A percentile compares a stretch with the other conserved stretches of the same genome.
These are phyloP conservation scores for Dione vanillae DNA, from an alignment of 2,888 invertebrate species.

Conservation along the genomic window DNA sequence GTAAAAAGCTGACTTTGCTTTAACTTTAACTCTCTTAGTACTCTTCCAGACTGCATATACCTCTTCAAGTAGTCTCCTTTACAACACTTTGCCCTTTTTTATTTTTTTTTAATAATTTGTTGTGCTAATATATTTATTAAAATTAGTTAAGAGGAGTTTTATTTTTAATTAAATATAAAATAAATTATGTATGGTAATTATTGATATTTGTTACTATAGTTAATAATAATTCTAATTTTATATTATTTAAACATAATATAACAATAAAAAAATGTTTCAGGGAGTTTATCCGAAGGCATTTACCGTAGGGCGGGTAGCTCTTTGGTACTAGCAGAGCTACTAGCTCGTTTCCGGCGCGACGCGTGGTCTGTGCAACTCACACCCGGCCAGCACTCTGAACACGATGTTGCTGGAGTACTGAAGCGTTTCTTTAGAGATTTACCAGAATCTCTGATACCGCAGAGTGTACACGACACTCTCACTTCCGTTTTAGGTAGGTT, in stretches of 20 bases:
- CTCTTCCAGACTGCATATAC: too few species aligned
- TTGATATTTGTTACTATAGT: too few species aligned
- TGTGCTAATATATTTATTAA: too few species aligned
- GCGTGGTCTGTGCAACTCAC: slow-evolving; percentile 94
- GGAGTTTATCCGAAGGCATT: slow-evolving; percentile 93
- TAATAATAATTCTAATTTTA: too few species aligned
- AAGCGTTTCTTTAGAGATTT: slow-evolving; percentile 96
- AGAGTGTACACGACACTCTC: slow-evolving; percentile 87
- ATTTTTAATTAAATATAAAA: too few species aligned
- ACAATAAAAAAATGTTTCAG: slow-evolving; percentile 62
- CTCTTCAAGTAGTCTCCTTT: too few species aligned
- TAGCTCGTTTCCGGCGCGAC: slow-evolving; percentile 90
- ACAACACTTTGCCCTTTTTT: too few species aligned
- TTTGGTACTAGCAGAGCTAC: slow-evolving; percentile 88
- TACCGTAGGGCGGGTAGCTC: slow-evolving; percentile 93
- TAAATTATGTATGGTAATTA: too few species aligned
- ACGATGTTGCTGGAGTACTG: slow-evolving; percentile 94
- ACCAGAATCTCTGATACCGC: slow-evolving; percentile 92
- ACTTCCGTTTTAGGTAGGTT: slow-evolving; percentile 86
- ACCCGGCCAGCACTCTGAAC: slow-evolving; percentile 89
- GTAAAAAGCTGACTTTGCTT: too few species aligned
- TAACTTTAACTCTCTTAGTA: too few species aligned
- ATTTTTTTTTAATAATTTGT: too few species aligned
- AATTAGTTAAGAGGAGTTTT: too few species aligned
- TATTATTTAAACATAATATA: neutral